Conservation (phyloP, 2,113 vertebrate species). For the Suncus etruscus region DNA sequence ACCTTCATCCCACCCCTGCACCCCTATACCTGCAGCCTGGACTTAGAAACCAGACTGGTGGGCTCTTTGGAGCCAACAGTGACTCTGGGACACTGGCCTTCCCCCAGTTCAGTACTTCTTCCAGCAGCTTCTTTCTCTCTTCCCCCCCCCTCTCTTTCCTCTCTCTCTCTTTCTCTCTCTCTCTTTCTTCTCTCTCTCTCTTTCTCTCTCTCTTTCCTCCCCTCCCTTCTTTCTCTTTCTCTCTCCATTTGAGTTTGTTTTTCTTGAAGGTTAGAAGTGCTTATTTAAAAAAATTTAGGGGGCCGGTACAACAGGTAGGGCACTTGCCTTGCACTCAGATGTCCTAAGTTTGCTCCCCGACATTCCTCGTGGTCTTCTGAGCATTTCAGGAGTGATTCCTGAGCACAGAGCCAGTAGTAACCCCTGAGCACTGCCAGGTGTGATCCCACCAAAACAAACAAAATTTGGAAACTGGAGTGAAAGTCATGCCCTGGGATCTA, state of each 20-base stretch:
- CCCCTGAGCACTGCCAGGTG: too few species aligned
- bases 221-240: background rate
- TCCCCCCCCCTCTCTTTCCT: background rate
- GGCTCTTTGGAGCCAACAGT: background rate
- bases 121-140: background rate
- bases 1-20: too few species aligned
- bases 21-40: too few species aligned
- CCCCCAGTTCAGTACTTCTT: background rate
- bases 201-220: background rate
- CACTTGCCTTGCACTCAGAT: background rate
- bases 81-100: fast-evolving
- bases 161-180: background rate
- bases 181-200: background rate
- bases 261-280: background rate
- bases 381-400: too few species aligned
- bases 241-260: background rate
- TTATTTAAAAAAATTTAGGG: background rate
- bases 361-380: too few species aligned
- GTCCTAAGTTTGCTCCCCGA: too few species aligned
- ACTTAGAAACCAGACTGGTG: background rate
- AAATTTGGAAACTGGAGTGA: too few species aligned
- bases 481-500: too few species aligned
- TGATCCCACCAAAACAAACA: too few species aligned
- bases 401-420: too few species aligned
- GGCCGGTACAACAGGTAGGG: background rate